A percentile compares a stretch with the other conserved stretches of the same genome.
Conservation (phyloP, 2,797 vertebrate genomes). For the Babyrousa celebensis region DNA sequence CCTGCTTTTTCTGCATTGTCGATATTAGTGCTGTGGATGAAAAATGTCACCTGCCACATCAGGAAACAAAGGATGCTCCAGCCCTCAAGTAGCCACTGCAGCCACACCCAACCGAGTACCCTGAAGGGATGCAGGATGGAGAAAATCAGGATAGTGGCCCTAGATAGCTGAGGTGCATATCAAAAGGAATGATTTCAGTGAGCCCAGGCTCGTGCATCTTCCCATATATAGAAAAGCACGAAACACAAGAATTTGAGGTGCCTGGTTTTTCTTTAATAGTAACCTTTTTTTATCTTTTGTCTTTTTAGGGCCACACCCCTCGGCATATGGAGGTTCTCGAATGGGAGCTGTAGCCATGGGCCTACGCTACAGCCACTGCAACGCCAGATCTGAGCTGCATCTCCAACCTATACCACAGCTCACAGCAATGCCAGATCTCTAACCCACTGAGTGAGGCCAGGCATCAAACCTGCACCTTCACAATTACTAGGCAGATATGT, state of each 20-base stretch:
- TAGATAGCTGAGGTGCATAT: neutral
- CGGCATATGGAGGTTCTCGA: no score
- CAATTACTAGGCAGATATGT: no score
- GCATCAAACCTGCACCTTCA: no score
- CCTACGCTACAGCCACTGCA: no score
- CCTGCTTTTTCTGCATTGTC: neutral
- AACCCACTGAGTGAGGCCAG: no score
- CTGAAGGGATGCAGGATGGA: neutral
- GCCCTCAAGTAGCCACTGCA: neutral
- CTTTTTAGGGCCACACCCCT: accelerated
- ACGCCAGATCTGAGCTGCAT: no score
- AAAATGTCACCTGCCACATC: neutral
- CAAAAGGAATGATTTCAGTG: neutral
- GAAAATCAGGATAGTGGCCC: neutral
- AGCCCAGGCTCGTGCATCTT: neutral
- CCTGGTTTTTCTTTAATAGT: neutral
- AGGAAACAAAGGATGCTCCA: neutral
- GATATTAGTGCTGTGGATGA: neutral
- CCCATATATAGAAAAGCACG: neutral
- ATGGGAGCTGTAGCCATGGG: no score
- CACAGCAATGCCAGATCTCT: no score
- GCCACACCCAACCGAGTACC: accelerated
- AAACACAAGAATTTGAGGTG: neutral
- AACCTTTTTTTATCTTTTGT: neutral
- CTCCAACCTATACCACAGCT: no score